phyloP scores from a whole-genome alignment of 1,140 invertebrate genomes.

The Aplysia californica region DNA sequence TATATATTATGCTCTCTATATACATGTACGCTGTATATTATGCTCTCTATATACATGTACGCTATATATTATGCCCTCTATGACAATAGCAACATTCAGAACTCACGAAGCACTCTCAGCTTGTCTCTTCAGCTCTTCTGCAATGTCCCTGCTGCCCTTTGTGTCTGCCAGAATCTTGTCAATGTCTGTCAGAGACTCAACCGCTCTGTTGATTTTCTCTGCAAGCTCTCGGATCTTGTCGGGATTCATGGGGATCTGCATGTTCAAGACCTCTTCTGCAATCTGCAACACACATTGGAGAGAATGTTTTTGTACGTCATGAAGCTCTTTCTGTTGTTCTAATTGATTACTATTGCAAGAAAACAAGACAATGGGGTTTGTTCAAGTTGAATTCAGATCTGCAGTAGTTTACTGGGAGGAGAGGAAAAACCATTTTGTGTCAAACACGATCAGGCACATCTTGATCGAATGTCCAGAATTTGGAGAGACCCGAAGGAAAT shows the following conservation, averaged over 20 bases:
- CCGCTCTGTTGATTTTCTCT: conserved; percentile 85
- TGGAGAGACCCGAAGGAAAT: no score
- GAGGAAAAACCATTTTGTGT: no score
- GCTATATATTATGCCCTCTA: no score
- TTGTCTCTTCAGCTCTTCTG: conserved; percentile 79
- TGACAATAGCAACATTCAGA: no score
- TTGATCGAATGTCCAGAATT: no score
- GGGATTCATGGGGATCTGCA: conserved; percentile 80
- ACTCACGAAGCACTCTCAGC: conserved; percentile 82
- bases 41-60: no score
- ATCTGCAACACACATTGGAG: conserved; percentile 41
- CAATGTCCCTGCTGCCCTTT: conserved; percentile 78
- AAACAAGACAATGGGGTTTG: neutral
- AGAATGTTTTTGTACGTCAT: neutral
- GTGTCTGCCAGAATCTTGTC: conserved; percentile 90
- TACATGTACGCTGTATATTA: no score
- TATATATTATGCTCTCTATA: no score
- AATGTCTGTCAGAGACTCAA: conserved; percentile 87
- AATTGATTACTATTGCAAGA: neutral
- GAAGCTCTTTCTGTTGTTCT: no score
- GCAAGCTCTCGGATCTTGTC: conserved; percentile 88
- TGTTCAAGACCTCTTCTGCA: conserved; percentile 71
- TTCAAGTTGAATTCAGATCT: neutral
- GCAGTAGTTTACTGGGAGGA: no score
- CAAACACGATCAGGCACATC: no score